Conservation (phyloP, 2,797 vertebrate species). For the Threskiornis aethiopicus region DNA sequence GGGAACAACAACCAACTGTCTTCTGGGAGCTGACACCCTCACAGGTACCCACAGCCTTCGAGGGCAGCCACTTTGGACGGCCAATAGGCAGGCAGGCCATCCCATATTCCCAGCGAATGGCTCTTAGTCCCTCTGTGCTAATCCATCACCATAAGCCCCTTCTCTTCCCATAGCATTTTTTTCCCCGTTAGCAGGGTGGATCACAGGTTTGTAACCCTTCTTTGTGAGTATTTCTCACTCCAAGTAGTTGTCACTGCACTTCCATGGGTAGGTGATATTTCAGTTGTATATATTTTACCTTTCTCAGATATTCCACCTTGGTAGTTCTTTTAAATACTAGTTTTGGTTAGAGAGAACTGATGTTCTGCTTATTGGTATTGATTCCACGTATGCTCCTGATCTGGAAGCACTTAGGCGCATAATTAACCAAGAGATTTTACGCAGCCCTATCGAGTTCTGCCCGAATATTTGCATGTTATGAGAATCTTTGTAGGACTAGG, state of each 20-base stretch:
- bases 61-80: not conserved
- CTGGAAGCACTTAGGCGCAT: not conserved
- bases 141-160: not conserved
- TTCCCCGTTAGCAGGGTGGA: not conserved
- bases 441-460: not conserved
- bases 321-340: not conserved
- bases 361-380: accelerated
- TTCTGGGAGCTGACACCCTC: not conserved
- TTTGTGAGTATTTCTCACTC: not conserved
- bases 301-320: not conserved
- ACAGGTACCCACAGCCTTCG: accelerated
- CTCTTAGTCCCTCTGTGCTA: not conserved
- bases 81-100: not conserved
- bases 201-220: not conserved
- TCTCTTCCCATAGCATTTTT: not conserved
- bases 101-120: accelerated
- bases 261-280: not conserved
- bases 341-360: not conserved
- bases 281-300: accelerated
- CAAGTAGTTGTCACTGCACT: not conserved
- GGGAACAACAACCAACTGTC: not conserved
- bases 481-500: not conserved
- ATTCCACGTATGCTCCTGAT: not conserved
- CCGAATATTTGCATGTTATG: not conserved
- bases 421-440: not conserved